phyloP scores from a whole-genome alignment of 2,797 vertebrate species.

The Melanitta fusca region DNA sequence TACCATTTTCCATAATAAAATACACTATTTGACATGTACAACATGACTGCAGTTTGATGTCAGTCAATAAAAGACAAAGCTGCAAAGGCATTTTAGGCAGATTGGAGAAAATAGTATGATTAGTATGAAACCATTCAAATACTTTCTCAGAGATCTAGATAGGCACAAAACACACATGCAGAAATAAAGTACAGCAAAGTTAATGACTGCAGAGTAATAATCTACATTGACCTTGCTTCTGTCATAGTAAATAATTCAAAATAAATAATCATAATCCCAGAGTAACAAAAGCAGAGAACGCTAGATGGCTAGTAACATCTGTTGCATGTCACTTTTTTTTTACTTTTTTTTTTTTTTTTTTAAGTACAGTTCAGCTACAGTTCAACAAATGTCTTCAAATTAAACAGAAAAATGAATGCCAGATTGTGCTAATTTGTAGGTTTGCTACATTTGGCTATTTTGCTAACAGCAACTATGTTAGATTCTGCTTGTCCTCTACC shows the following conservation, averaged over 20 bases:
- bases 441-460: background rate
- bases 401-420: background rate
- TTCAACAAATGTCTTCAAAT: background rate
- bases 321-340: background rate
- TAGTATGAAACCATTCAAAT: background rate
- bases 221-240: background rate
- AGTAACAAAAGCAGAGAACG: background rate
- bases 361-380: background rate
- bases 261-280: background rate
- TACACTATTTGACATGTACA: background rate
- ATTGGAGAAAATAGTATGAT: background rate
- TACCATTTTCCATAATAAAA: background rate
- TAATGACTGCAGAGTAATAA: background rate
- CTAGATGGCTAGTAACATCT: background rate
- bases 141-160: background rate
- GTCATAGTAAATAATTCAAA: background rate
- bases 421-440: background rate
- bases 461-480: background rate
- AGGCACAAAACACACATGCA: background rate
- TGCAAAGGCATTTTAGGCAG: background rate
- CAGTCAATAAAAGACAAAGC: background rate
- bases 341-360: background rate
- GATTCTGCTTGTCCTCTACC: background rate
- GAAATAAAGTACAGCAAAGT: background rate
- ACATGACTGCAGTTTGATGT: background rate